A percentile compares a stretch with the other conserved stretches of the same genome.
Evolutionary conservation across 2,797 vertebrate genomes (phyloP).

Genomic region (Euphonia xanthogaster): DNA sequence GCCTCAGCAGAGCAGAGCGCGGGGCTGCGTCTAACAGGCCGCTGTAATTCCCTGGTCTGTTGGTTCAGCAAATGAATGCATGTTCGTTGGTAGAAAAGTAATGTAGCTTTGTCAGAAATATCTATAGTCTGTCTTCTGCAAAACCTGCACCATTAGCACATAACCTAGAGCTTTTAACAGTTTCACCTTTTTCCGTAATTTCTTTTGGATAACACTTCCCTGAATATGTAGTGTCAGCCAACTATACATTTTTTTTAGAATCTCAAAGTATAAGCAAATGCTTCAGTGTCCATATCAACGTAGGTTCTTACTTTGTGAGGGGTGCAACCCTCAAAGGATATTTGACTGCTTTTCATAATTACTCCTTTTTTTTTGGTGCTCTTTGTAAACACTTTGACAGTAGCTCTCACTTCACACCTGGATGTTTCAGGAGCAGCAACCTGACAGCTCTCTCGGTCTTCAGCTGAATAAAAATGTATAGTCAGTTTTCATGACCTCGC

Average conservation of each 20-base stretch:
- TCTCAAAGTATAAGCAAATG: neutral
- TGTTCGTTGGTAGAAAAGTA: neutral
- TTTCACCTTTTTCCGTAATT: neutral
- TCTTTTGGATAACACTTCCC: neutral
- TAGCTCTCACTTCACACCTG: neutral
- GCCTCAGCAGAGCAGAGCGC: neutral
- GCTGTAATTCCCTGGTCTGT: neutral
- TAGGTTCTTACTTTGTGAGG: neutral
- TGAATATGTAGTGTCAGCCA: neutral
- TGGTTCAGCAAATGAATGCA: constrained; percentile 4
- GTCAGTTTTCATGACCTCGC: neutral
- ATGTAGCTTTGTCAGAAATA: constrained; percentile 17
- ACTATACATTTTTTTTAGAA: neutral
- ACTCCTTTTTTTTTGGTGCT: neutral
- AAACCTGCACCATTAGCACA: neutral
- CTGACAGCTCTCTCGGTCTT: neutral
- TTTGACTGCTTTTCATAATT: neutral
- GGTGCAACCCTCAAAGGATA: neutral
- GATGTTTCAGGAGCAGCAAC: neutral
- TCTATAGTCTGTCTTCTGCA: neutral
- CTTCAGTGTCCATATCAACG: neutral
- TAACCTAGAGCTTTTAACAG: neutral
- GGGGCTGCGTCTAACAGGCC: neutral
- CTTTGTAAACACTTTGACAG: neutral
- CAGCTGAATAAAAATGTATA: neutral